phyloP scores from a whole-genome alignment of 2,797 vertebrate species.

The Malurus leucopterus region DNA sequence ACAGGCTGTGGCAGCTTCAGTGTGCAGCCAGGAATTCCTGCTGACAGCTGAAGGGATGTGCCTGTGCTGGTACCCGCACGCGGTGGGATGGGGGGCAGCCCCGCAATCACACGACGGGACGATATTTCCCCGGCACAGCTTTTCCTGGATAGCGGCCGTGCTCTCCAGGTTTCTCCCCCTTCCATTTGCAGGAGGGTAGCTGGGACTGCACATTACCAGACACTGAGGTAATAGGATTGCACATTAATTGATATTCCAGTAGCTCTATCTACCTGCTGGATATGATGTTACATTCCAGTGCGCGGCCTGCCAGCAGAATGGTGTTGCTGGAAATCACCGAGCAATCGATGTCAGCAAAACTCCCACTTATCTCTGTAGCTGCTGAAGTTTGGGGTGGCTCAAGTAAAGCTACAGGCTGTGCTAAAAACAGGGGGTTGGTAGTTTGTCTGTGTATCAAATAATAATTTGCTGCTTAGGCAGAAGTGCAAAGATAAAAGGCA shows the following conservation, averaged over 20 bases:
- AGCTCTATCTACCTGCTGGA: constrained; percentile 37
- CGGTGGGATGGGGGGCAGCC: neutral
- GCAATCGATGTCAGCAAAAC: neutral
- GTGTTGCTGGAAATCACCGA: neutral
- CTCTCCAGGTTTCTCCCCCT: neutral
- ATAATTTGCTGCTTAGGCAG: neutral
- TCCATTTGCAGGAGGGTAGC: neutral
- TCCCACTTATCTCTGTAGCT: neutral
- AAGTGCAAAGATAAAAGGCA: neutral
- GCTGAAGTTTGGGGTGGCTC: neutral
- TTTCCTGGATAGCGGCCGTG: neutral
- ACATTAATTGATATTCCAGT: constrained; percentile 54
- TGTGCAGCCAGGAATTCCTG: neutral
- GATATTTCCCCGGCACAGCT: neutral
- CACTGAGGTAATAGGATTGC: constrained; percentile 61
- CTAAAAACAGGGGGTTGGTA: neutral
- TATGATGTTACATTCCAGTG: neutral
- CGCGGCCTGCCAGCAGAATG: neutral
- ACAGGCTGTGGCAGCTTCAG: neutral
- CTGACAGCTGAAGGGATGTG: neutral
- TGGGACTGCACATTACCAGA: constrained; percentile 48
- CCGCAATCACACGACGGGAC: fast-evolving
- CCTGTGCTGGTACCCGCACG: neutral
- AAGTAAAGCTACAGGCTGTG: neutral
- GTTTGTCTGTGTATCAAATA: neutral